Evolutionary conservation across 2,113 vertebrate species (phyloP).

Genomic region (Grantiella picta): DNA sequence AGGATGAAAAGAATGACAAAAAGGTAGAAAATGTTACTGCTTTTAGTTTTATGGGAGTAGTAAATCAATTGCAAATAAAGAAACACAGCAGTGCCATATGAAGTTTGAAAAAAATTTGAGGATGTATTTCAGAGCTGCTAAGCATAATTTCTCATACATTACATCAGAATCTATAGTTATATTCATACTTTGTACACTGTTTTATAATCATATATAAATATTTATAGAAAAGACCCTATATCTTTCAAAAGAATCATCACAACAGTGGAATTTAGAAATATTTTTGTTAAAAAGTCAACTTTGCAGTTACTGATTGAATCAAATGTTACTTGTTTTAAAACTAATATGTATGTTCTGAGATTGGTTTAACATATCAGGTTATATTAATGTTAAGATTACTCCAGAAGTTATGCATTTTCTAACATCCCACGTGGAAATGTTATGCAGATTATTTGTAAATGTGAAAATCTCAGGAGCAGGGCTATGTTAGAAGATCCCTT

Average conservation of each 20-base stretch:
- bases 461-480: conserved; percentile 65
- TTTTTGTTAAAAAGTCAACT: background rate
- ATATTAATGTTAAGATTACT: conserved; percentile 65
- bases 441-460: conserved; percentile 78
- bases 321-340: conserved; percentile 17
- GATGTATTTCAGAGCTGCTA: background rate
- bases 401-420: conserved; percentile 54
- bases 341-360: conserved; percentile 37
- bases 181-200: background rate
- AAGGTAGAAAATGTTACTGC: background rate
- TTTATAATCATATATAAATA: background rate
- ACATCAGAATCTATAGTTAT: background rate
- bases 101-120: background rate
- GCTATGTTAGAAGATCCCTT: conserved; percentile 62
- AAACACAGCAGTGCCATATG: background rate
- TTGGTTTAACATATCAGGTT: conserved; percentile 53
- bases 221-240: background rate
- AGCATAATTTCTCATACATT: background rate
- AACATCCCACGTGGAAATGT: conserved; percentile 67
- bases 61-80: background rate
- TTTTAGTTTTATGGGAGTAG: background rate
- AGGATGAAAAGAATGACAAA: background rate
- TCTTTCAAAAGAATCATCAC: background rate
- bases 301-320: conserved; percentile 7
- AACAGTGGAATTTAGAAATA: background rate